A percentile compares a stretch with the other conserved stretches of the same genome.
Evolutionary conservation across 2,797 vertebrate genomes (phyloP).

Genomic region (Sebastes flavidus): DNA sequence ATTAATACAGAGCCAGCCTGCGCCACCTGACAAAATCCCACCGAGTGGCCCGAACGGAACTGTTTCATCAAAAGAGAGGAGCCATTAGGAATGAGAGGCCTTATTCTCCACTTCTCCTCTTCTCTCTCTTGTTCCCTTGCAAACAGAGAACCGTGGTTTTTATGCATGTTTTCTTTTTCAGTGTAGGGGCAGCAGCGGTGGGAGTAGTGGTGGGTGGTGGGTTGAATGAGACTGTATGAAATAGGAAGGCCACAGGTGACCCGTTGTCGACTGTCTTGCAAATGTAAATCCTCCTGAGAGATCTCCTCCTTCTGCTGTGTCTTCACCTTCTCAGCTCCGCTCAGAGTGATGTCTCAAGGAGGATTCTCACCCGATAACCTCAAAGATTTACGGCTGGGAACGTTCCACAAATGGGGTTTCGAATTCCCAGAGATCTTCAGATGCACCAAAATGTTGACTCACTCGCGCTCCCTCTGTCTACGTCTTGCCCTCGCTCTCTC

Average conservation of each 20-base stretch:
- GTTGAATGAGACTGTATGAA: conserved; percentile 54
- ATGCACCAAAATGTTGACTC: conserved; percentile 67
- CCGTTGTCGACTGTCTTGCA: conserved; percentile 58
- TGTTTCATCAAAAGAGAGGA: conserved; percentile 82
- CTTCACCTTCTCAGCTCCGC: conserved; percentile 60
- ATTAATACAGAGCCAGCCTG: conserved; percentile 83
- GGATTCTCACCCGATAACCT: conserved; percentile 62
- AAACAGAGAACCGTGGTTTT: conserved; percentile 66
- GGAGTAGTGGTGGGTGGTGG: conserved; percentile 50
- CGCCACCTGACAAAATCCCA: conserved; percentile 81
- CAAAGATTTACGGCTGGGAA: conserved; percentile 70
- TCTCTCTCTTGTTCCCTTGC: conserved; percentile 67
- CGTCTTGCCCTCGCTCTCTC: conserved; percentile 35
- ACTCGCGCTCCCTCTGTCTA: conserved; percentile 27
- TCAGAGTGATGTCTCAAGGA: conserved; percentile 53
- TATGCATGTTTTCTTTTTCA: conserved; percentile 63
- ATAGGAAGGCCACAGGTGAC: conserved; percentile 67
- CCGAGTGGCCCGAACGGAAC: conserved; percentile 80
- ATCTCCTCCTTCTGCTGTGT: conserved; percentile 48
- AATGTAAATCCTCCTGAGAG: conserved; percentile 69
- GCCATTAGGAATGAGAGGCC: conserved; percentile 78
- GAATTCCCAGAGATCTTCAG: conserved; percentile 68
- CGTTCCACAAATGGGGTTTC: conserved; percentile 54
- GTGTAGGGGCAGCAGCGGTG: conserved; percentile 29
- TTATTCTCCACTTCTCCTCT: conserved; percentile 66